These are phyloP conservation scores for Syngnathoides biaculeatus DNA, from an alignment of 2,113 vertebrate genomes.

Conservation along the genomic window DNA sequence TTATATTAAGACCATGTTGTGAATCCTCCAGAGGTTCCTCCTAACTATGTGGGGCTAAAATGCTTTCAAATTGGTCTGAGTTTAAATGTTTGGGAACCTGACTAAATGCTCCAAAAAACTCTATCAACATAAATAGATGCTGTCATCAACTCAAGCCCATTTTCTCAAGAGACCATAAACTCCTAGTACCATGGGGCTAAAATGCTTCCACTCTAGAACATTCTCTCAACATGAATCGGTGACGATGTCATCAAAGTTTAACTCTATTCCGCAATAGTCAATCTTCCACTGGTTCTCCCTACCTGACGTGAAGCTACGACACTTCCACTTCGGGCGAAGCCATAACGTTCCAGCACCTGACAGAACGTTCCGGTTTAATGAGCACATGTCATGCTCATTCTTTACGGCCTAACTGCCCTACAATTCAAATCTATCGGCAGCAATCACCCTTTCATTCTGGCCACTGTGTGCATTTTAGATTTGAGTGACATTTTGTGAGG, in stretches of 20 bases:
- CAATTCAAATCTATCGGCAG: slow-evolving; percentile 38
- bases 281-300: not conserved
- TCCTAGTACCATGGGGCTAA: too few species aligned
- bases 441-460: slow-evolving; percentile 46
- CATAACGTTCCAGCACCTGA: slow-evolving; percentile 9
- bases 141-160: too few species aligned
- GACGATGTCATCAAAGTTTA: not conserved
- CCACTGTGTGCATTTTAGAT: slow-evolving; percentile 37
- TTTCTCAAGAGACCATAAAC: too few species aligned
- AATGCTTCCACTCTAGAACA: not conserved
- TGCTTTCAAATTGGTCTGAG: too few species aligned
- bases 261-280: not conserved
- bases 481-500: slow-evolving; percentile 36
- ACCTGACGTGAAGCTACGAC: not conserved
- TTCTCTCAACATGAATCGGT: not conserved
- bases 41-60: too few species aligned
- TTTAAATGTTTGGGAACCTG: too few species aligned
- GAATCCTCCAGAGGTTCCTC: not conserved
- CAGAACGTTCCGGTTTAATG: not conserved
- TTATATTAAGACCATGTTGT: too few species aligned
- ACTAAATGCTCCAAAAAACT: too few species aligned
- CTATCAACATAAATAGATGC: too few species aligned
- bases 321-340: not conserved
- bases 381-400: slow-evolving; percentile 24
- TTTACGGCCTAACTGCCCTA: slow-evolving; percentile 35